These are phyloP conservation scores for Pygathrix nemaeus DNA, from an alignment of 2,113 vertebrate species.

Conservation along the genomic window DNA sequence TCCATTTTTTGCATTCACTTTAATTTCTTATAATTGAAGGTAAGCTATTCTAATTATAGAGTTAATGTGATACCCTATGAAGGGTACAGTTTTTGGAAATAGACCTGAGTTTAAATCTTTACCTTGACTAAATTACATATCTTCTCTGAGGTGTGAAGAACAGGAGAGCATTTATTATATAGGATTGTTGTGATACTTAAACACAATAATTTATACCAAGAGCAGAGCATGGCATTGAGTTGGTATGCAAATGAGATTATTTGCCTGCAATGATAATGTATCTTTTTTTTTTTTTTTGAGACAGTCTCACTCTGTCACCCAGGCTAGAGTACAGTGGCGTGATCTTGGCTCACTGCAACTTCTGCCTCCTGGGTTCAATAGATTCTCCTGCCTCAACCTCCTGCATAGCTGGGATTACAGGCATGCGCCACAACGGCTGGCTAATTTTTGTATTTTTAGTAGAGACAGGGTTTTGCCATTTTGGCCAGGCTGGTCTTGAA, in stretches of 20 bases:
- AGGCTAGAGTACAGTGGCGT: too few species aligned
- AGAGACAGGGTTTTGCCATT: too few species aligned
- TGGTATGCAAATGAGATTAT: not conserved
- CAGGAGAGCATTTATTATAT: not conserved
- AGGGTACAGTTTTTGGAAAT: not conserved
- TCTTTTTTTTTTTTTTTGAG: too few species aligned
- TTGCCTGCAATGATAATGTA: not conserved
- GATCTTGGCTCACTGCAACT: too few species aligned
- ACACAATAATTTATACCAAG: not conserved
- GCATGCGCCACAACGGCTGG: too few species aligned
- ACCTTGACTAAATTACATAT: not conserved
- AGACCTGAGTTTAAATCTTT: not conserved
- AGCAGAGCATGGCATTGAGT: not conserved
- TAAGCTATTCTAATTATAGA: conserved; percentile 36
- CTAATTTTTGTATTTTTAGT: too few species aligned
- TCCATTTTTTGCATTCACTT: conserved; percentile 27
- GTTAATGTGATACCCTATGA: not conserved
- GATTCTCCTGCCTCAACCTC: too few species aligned
- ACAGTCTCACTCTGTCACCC: too few species aligned
- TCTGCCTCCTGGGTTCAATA: too few species aligned
- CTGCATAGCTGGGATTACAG: too few species aligned
- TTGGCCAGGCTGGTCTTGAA: too few species aligned
- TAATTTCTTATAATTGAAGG: not conserved
- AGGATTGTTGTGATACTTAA: conserved; percentile 10
- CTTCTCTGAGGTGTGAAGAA: not conserved